phyloP scores from a whole-genome alignment of 2,888 invertebrate species.

The Trissolcus brochymenae region DNA sequence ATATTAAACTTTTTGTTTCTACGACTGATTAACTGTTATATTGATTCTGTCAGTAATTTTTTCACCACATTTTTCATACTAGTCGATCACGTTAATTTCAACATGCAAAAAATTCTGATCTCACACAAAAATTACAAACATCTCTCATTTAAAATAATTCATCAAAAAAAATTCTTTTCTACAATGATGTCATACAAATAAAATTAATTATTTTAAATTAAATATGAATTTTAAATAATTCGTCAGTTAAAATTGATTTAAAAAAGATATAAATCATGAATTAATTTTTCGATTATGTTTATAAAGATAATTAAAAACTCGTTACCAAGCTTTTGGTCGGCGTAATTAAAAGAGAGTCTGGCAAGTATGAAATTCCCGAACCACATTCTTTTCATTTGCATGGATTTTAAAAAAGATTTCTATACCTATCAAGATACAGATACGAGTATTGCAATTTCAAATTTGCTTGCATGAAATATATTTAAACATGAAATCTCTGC shows the following conservation, averaged over 20 bases:
- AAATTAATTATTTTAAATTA: too few relatives aligned
- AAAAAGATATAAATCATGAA: too few relatives aligned
- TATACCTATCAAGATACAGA: slow-evolving; percentile 41
- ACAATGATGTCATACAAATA: too few relatives aligned
- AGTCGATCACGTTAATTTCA: too few relatives aligned
- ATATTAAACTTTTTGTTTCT: slow-evolving; percentile 4
- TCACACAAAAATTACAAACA: too few relatives aligned
- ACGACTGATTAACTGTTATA: neutral
- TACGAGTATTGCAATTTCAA: slow-evolving; percentile 46
- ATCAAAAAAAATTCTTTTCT: too few relatives aligned
- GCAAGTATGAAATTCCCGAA: neutral
- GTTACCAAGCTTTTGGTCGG: slow-evolving; percentile 14
- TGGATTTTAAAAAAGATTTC: slow-evolving; percentile 41
- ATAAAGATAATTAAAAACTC: too few relatives aligned
- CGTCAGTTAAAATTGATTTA: too few relatives aligned
- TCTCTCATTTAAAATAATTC: too few relatives aligned
- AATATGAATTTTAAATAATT: too few relatives aligned
- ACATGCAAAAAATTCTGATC: too few relatives aligned
- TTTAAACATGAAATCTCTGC: slow-evolving; percentile 47
- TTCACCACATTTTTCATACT: neutral
- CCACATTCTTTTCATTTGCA: slow-evolving; percentile 36
- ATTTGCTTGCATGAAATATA: slow-evolving; percentile 47
- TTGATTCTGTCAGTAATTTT: neutral
- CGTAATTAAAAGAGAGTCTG: slow-evolving; percentile 24
- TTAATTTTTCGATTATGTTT: too few relatives aligned